Evolutionary conservation across 2,888 invertebrate genomes (phyloP).

Genomic region (Macrosiphum euphorbiae): DNA sequence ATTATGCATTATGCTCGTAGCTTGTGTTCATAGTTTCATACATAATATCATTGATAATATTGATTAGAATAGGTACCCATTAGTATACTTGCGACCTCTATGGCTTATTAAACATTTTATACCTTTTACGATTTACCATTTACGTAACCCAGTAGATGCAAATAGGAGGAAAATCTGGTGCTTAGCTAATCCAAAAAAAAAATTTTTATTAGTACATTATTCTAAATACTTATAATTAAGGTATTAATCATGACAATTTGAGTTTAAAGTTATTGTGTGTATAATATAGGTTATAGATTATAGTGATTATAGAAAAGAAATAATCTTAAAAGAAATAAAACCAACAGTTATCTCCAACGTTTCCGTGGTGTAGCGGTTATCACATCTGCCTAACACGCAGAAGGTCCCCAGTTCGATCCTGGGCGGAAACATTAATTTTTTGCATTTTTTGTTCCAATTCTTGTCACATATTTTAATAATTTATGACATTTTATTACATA

Average conservation of each 20-base stretch:
- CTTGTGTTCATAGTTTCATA: too few species aligned
- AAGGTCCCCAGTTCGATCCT: slow-evolving; percentile 69
- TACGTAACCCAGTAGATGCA: background rate
- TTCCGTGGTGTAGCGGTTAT: slow-evolving; percentile 69
- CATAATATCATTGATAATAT: too few species aligned
- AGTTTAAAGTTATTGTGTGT: too few species aligned
- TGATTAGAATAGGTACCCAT: background rate
- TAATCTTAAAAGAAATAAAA: background rate
- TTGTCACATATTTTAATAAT: too few species aligned
- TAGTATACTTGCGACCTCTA: background rate
- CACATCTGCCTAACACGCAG: slow-evolving; percentile 69
- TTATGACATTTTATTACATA: background rate
- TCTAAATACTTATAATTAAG: too few species aligned
- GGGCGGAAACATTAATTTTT: slow-evolving; percentile 68
- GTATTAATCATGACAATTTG: too few species aligned
- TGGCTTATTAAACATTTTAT: too few species aligned
- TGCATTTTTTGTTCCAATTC: background rate
- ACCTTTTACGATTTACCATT: background rate
- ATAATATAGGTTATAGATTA: too few species aligned
- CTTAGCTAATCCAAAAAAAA: background rate
- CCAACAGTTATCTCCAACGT: background rate
- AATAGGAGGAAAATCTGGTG: background rate
- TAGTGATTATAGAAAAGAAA: background rate
- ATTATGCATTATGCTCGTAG: background rate
- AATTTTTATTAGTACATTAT: too few species aligned